Evolutionary conservation across 2,113 vertebrate genomes (phyloP), one percentile per base, ranked within the genome.

Genomic region (Dissostichus mawsoni): DNA sequence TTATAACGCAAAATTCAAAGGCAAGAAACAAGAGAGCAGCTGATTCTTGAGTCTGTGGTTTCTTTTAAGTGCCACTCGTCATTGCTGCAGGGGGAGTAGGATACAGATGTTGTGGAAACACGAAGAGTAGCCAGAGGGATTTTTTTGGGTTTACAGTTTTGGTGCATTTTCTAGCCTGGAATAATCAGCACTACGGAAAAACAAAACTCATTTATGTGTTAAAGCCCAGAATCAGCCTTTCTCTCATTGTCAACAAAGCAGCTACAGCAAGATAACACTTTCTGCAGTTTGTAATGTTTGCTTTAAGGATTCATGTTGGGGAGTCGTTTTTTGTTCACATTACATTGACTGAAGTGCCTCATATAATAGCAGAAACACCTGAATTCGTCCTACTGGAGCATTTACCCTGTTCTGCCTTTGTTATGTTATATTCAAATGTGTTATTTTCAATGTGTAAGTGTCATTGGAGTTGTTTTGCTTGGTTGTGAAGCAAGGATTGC

Each of bases 121-220:
- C 65, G 33, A 58, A 77, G 55, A 64, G 14, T 33, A 72, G 63
- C 64, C 68, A 66, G 52, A 20, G 63, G 33, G 75, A 65, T 78
- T 83, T 83, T 76, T 10, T 0, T 9, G 63, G 67, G 62, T 36
- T 57, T 7, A 41, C 7, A 41, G 36, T 41, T 61, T 29, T 62
- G 53, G 52, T 74, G 44, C 33, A 71, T 71, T 66, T 67, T 29
- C 36, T 55, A 8, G 25, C 50, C 69, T 23, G 5, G 17, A 64
- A 70, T 36, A 79, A 61, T 64, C 51, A 62, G 68, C 59, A 61
- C 13, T 51, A 25, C 41, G 56, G 59, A 5, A 5, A 78, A 75
- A 84, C 64, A 76, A 76, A 73, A 55, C 72, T 74, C 47, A 63
- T 84, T 78, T 75, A 58, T 82, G 76, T 80, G 64, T 56, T 78